Base-by-base conservation (phyloP, 1,140 invertebrate species). In the Heliconius congener region DNA sequence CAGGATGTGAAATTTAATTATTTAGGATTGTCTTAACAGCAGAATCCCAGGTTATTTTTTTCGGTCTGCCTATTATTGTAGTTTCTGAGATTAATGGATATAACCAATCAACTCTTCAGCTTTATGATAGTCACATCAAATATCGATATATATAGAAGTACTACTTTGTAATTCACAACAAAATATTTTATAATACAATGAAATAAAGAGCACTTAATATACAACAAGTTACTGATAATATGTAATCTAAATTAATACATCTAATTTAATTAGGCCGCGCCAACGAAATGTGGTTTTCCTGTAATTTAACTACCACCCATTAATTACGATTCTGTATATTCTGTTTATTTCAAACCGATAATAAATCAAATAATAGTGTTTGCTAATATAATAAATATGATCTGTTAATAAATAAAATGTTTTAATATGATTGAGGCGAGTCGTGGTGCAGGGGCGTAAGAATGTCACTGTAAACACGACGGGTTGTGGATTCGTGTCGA, bases 171-270 rank as follows among this genome's bases (percentile, higher is more conserved):
- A 66, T 66, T 66, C 13, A 0, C 11, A 27, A 46, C 30, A 9
- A 50, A 73, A 46, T 52, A 19, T 34, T 71, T 71, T 16, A 71
- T 71, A 34, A 71, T 37, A 72, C 37, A 19, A 74, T 74, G 27
- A 66, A 30, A 66, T 66, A 3, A n/a, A 23, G 4, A 52, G 52
- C 73, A 37, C 46, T 27, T 42, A 74, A 74, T 55, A 19, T 55
- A 52, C 42, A 55, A 39, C 34, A 30, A 71, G 39, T 71, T n/a
- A 52, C 46, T 23, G 39, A 74, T 79, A 52, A 79, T 71, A 39
- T 57, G 42, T 71, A 79, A 74, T 70, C 78, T 74, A 79, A 79
- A 79, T 75, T 75, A 66, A 75, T 71, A 80, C 42, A 60, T 76
- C 66, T 76, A 80, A 76, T 72, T 80, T 60, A 80, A 79, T 74